Conservation (phyloP, 2,797 vertebrate species). For the Tokudaia tokunoshimensis region DNA sequence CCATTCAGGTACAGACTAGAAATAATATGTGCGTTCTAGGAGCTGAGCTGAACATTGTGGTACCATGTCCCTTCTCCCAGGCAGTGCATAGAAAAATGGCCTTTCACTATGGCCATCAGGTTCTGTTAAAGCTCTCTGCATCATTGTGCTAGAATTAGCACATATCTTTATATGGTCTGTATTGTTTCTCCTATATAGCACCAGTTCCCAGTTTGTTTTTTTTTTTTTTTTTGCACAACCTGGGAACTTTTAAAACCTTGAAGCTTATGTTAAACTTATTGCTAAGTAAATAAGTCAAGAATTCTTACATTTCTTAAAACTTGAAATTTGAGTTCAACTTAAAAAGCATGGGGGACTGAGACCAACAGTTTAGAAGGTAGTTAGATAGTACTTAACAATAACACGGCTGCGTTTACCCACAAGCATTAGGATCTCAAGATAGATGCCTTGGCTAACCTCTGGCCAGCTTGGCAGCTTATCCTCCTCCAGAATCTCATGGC, state of each 20-base stretch:
- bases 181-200: slow-evolving; percentile 47
- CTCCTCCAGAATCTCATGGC: not conserved
- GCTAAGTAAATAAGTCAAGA: slow-evolving; percentile 47
- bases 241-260: slow-evolving; percentile 51
- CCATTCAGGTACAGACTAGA: slow-evolving; percentile 93
- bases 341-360: slow-evolving; percentile 52
- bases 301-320: not conserved
- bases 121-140: not conserved
- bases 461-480: not conserved
- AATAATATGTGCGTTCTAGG: not conserved
- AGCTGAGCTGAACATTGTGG: slow-evolving; percentile 6
- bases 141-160: not conserved
- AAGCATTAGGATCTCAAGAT: slow-evolving; percentile 48
- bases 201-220: not conserved
- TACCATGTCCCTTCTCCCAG: not conserved
- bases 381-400: slow-evolving; percentile 22
- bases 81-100: not conserved
- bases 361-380: slow-evolving; percentile 39
- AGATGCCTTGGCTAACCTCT: not conserved
- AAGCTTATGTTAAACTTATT: not conserved
- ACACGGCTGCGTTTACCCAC: slow-evolving; percentile 52
- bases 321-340: slow-evolving; percentile 65
- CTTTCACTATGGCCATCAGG: not conserved
- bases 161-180: slow-evolving; percentile 7
- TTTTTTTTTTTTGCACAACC: not conserved